Evolutionary conservation across 2,888 invertebrate species (phyloP).

Genomic region (Heliconius cydno): DNA sequence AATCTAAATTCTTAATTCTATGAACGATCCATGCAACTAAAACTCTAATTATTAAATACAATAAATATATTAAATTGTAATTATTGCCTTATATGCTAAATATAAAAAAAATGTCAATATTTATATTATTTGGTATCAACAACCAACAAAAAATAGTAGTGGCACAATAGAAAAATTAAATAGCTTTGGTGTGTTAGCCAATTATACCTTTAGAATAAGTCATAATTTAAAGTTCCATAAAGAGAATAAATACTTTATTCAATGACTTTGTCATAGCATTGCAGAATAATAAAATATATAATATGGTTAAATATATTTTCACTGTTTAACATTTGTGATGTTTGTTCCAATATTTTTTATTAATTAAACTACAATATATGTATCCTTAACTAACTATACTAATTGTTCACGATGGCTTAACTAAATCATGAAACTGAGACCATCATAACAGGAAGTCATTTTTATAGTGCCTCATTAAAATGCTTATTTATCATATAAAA

Average conservation of each 20-base stretch:
- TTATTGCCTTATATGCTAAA: conserved; percentile 68
- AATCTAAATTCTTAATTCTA: conserved; percentile 72
- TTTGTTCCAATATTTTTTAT: conserved; percentile 49
- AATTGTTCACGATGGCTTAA: conserved; percentile 68
- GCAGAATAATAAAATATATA: conserved; percentile 41
- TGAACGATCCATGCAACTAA: conserved; percentile 79
- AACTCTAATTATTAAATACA: conserved; percentile 74
- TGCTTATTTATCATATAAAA: conserved; percentile 40
- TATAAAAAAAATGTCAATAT: conserved; percentile 62
- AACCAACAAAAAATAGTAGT: conserved; percentile 71
- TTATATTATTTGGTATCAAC: conserved; percentile 62
- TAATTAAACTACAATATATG: conserved; percentile 45
- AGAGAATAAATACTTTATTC: conserved; percentile 42
- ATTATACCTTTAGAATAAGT: conserved; percentile 58
- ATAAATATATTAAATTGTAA: conserved; percentile 78
- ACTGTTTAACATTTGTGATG: conserved; percentile 61
- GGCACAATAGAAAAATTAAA: conserved; percentile 70
- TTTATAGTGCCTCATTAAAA: conserved; percentile 46
- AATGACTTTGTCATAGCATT: conserved; percentile 50
- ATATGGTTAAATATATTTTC: conserved; percentile 44
- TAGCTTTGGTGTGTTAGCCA: conserved; percentile 78
- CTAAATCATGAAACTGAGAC: conserved; percentile 62
- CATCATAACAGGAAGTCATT: conserved; percentile 56
- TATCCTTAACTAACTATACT: conserved; percentile 52
- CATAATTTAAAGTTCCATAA: conserved; percentile 33